phyloP scores from a whole-genome alignment of 2,888 invertebrate genomes.

The Oscheius sp. region DNA sequence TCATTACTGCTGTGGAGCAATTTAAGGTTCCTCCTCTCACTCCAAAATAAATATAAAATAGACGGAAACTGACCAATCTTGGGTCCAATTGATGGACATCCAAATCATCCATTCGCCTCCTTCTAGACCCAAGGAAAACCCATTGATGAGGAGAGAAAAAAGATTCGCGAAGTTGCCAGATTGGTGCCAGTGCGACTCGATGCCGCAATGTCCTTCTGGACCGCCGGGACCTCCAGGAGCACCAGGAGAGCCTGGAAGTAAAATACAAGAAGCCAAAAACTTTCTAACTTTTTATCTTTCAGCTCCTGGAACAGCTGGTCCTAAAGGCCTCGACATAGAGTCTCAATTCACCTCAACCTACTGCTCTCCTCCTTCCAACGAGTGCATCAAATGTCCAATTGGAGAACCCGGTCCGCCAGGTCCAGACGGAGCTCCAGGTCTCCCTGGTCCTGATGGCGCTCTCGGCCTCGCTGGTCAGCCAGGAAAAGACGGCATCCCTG shows the following conservation, averaged over 20 bases:
- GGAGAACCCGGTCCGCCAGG: constrained; percentile 45
- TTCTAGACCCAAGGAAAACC: constrained; percentile 45
- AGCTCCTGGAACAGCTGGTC: constrained; percentile 42
- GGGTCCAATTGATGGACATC: constrained; percentile 53
- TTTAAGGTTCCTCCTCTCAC: constrained; percentile 38
- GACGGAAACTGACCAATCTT: constrained; percentile 48
- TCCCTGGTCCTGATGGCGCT: constrained; percentile 37
- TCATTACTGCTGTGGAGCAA: constrained; percentile 41
- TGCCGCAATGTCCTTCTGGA: constrained; percentile 54
- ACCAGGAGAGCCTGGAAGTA: constrained; percentile 52
- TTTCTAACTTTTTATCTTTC: neutral
- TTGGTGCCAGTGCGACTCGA: constrained; percentile 52
- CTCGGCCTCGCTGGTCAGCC: constrained; percentile 36
- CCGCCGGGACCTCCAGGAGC: constrained; percentile 54
- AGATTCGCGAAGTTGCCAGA: constrained; percentile 50
- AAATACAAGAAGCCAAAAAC: neutral
- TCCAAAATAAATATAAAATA: neutral
- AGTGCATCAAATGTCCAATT: constrained; percentile 47
- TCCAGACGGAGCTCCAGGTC: constrained; percentile 38
- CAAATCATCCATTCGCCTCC: constrained; percentile 46
- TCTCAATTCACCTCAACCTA: constrained; percentile 25
- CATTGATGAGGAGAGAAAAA: constrained; percentile 48
- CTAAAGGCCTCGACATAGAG: constrained; percentile 46
- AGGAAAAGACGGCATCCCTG: constrained; percentile 17
- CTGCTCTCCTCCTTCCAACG: constrained; percentile 22